Percentiles rank a stretch among this genome's conserved stretches.
phyloP scores from a whole-genome alignment of 1,140 invertebrate genomes.

The Venturia canescens region DNA sequence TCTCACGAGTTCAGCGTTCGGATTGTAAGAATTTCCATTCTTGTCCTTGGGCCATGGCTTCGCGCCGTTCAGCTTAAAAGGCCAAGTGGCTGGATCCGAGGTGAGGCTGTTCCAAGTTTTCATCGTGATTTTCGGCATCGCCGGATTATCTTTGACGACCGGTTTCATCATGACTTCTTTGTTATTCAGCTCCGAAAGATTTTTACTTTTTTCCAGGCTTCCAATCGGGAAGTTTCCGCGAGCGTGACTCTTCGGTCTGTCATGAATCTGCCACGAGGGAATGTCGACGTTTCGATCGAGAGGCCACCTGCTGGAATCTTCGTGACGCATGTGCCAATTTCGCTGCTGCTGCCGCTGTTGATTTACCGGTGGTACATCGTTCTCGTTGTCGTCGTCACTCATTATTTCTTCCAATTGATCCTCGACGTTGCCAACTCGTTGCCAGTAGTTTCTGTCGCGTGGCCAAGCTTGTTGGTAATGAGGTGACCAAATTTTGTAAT shows the following conservation, averaged over 20 bases:
- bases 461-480: slow-evolving; percentile 54
- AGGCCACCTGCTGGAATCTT: neutral
- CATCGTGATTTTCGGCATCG: slow-evolving; percentile 68
- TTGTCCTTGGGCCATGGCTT: slow-evolving; percentile 73
- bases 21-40: slow-evolving; percentile 71
- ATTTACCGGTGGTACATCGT: slow-evolving; percentile 1
- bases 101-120: slow-evolving; percentile 72
- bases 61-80: slow-evolving; percentile 66
- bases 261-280: slow-evolving; percentile 11
- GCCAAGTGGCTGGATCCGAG: slow-evolving; percentile 72
- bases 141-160: slow-evolving; percentile 55
- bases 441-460: slow-evolving; percentile 60
- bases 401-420: slow-evolving; percentile 23
- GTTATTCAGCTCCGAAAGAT: slow-evolving; percentile 56
- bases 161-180: slow-evolving; percentile 50
- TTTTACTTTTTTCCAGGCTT: slow-evolving; percentile 52
- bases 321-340: slow-evolving; percentile 44
- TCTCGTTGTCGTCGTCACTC: slow-evolving; percentile 21
- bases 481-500: slow-evolving; percentile 56
- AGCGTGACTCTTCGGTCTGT: slow-evolving; percentile 19
- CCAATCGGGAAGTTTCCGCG: neutral
- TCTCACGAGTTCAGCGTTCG: slow-evolving; percentile 68
- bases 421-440: slow-evolving; percentile 48
- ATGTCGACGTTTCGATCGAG: neutral
- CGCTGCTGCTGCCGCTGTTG: slow-evolving; percentile 52